Base-by-base conservation (phyloP, 2,888 invertebrate species). In the Euplagia quadripunctaria region DNA sequence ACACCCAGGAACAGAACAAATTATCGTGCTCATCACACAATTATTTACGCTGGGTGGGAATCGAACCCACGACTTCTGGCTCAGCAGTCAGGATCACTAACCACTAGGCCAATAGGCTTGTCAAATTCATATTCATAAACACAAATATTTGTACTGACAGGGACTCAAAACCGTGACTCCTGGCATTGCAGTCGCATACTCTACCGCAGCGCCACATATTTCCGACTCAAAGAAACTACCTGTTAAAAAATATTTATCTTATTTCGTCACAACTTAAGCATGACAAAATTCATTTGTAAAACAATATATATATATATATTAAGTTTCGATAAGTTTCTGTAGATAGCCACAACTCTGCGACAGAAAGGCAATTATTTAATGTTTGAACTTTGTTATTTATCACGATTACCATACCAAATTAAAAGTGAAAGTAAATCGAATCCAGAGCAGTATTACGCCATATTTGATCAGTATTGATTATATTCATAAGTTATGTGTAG, bases 381-480 rank as follows among this genome's bases (percentile, higher is more conserved):
- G 20, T 64, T 64, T 73, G 68, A 71, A 73, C 76, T 67, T 68
- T 71, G 63, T 52, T 61, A 69, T 70, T 66, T 68, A 73, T 69
- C 52, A 42, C 49, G 70, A 73, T 73, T 68, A 71, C 65, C 42
- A 71, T 68, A 65, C 46, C 20, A 73, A 70, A 71, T 51, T 51
- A 64, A 41, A 74, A 66, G 87, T 84, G 88, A 89, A 87, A 89
- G 89, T 86, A 81, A 81, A 71, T 63, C 79, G 80, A 83, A 85
- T 76, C 63, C 83, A 85, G 88, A 88, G 80, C 89, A 87, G 55
- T 79, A 85, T 89, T 87, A 83, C 84, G 72, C 79, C 83, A 89
- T 69, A 75, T 75, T 78, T 84, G 82, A 85, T 85, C 79, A 68
- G 67, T 75, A 82, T 77, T 81, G 75, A 79, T 76, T 78, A 80